These are phyloP conservation scores for Gorsachius magnificus DNA, from an alignment of 2,797 vertebrate species.

Conservation along the genomic window DNA sequence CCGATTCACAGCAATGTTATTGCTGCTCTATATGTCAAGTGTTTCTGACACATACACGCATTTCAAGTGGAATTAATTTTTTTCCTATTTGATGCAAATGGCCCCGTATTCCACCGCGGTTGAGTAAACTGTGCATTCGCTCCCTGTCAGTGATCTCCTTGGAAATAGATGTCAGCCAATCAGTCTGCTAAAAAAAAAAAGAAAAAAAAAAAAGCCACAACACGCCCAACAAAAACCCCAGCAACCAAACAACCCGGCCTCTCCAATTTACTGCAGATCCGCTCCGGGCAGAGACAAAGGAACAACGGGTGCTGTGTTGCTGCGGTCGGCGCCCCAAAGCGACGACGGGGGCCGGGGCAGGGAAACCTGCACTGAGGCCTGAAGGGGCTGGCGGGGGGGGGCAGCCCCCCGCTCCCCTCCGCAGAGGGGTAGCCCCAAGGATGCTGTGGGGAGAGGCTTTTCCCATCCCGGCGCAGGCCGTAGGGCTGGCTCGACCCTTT, in stretches of 20 bases:
- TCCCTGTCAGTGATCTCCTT: constrained; percentile 54
- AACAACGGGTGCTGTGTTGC: not conserved
- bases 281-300: constrained; percentile 24
- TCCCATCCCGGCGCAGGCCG: fast-evolving
- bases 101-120: constrained; percentile 31
- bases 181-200: not conserved
- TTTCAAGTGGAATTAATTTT: constrained; percentile 55
- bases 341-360: not conserved
- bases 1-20: constrained; percentile 44
- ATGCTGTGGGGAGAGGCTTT: not conserved
- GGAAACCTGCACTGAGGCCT: not conserved
- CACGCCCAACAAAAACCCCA: constrained; percentile 31
- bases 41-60: constrained; percentile 60
- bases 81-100: constrained; percentile 55
- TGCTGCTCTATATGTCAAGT: constrained; percentile 30
- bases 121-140: constrained; percentile 49
- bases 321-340: not conserved
- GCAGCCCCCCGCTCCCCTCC: not conserved
- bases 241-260: constrained; percentile 45
- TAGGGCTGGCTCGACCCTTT: not conserved
- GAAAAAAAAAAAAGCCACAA: not conserved
- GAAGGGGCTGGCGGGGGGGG: not conserved
- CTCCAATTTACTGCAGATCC: constrained; percentile 41
- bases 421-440: fast-evolving
- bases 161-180: constrained; percentile 66